Percentiles rank a stretch among this genome's conserved stretches.
These are phyloP conservation scores for Drosophila neoperkinsi DNA, from an alignment of 2,888 invertebrate genomes.

Conservation along the genomic window DNA sequence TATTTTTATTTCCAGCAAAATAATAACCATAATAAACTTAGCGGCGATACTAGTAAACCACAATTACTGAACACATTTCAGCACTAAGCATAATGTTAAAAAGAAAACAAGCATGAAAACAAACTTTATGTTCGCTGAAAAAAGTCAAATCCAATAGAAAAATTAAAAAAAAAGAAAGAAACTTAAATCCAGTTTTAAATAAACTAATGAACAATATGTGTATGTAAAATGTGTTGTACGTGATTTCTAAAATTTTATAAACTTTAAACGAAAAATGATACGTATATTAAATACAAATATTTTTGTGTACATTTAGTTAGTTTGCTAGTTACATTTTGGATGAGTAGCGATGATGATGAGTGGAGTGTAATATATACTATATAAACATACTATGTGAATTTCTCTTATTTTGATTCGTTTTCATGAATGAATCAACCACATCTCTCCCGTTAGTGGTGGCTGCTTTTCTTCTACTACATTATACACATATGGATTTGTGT, in stretches of 20 bases:
- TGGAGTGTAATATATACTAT: slow-evolving; percentile 57
- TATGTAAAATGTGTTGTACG: slow-evolving; percentile 74
- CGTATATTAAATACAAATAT: slow-evolving; percentile 48
- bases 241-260: slow-evolving; percentile 73
- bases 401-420: slow-evolving; percentile 60
- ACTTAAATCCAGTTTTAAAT: slow-evolving; percentile 45
- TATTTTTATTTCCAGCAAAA: slow-evolving; percentile 53
- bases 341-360: slow-evolving; percentile 25
- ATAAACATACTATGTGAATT: slow-evolving; percentile 50
- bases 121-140: slow-evolving; percentile 36
- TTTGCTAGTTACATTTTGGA: slow-evolving; percentile 63
- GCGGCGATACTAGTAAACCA: slow-evolving; percentile 54
- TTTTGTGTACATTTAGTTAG: slow-evolving; percentile 73
- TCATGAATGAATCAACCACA: slow-evolving; percentile 19
- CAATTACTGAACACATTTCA: slow-evolving; percentile 41
- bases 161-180: slow-evolving; percentile 2
- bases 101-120: slow-evolving; percentile 14
- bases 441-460: slow-evolving; percentile 26
- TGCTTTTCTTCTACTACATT: slow-evolving; percentile 32
- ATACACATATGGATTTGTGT: slow-evolving; percentile 23
- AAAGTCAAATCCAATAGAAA: slow-evolving; percentile 4
- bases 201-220: slow-evolving; percentile 49
- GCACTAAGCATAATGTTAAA: slow-evolving; percentile 67
- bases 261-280: slow-evolving; percentile 46
- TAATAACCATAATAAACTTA: slow-evolving; percentile 61